Base-by-base conservation (phyloP, 2,797 vertebrate species). In the Lates japonicus region DNA sequence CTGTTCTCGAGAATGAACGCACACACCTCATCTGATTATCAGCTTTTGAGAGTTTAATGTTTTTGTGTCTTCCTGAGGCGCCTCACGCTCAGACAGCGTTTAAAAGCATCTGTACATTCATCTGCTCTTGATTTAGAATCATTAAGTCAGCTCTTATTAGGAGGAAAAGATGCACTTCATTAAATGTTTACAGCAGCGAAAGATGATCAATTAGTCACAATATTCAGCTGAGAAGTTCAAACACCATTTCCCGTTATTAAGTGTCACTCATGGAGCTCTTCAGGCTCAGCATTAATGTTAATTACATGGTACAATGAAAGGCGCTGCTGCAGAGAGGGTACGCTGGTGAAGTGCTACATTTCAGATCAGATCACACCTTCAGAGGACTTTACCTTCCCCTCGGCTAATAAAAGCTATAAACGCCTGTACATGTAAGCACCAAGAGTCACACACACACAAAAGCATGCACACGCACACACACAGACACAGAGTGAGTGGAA, bases 191-290 rank as follows among this genome's bases (percentile, higher is more conserved):
- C 62, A 65, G 14, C 19, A 6, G 73, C 17, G n/a, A 44, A 33
- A 29, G 25, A 55, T 51, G 19, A 75, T 75, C 65, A 76, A 42
- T 65, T 76, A 81, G 65, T 68, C 29, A 51, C 22, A 59, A 52
- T 25, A 58, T 58, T 76, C 59, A 72, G n/a, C 29, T 2, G 10
- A 55, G 22, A 33, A 11, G 35, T 46, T 77, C 65, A 60, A 44
- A 69, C 49, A 51, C 12, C 20, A 8, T 48, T 64, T 66, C 11
- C 59, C 58, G 46, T 57, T 63, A 69, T 35, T n/a, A 55, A 42
- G 67, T 41, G 55, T 75, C 68, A 42, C 59, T 81, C 76, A 10
- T 7, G 20, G 51, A 62, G 48, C 49, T 8, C 0, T 17, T 51
- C 22, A 73, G 60, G 62, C 39, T 29, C 22, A 22, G 48, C 41